Conservation (phyloP, 2,888 invertebrate genomes). For the Physocephala rufipes region DNA sequence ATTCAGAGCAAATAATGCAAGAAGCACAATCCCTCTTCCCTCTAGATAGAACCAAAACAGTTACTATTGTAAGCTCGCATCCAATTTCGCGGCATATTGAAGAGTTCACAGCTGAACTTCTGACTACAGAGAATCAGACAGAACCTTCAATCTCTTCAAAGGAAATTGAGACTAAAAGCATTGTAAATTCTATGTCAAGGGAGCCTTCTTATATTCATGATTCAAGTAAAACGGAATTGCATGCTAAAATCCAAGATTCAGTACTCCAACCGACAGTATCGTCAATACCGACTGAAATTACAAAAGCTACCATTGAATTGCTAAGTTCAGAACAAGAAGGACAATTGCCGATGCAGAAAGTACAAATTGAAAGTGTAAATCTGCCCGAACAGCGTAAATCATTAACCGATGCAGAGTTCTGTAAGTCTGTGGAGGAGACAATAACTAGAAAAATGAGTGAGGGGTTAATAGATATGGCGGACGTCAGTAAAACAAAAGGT, state of each 20-base stretch:
- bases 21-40: background rate
- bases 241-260: background rate
- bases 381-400: slow-evolving; percentile 58
- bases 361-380: slow-evolving; percentile 30
- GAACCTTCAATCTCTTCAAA: background rate
- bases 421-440: slow-evolving; percentile 62
- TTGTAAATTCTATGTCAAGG: background rate
- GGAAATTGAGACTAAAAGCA: background rate
- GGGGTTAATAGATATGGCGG: slow-evolving; percentile 59
- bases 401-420: slow-evolving; percentile 64
- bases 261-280: background rate
- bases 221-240: background rate
- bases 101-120: background rate
- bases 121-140: background rate
- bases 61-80: background rate
- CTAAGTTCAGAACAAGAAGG: slow-evolving; percentile 50
- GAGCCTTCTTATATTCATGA: background rate
- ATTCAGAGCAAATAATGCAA: no score
- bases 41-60: background rate
- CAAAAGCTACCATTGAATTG: slow-evolving; percentile 52
- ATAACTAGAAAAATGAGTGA: slow-evolving; percentile 64
- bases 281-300: slow-evolving; percentile 40
- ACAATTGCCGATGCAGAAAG: slow-evolving; percentile 30
- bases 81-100: background rate
- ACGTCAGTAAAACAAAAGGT: slow-evolving; percentile 59